Percentiles rank a stretch among this genome's conserved stretches.
Conservation (phyloP, 37 sponge, comb jelly and placozoan genomes). For the Chondrosia reniformis region DNA sequence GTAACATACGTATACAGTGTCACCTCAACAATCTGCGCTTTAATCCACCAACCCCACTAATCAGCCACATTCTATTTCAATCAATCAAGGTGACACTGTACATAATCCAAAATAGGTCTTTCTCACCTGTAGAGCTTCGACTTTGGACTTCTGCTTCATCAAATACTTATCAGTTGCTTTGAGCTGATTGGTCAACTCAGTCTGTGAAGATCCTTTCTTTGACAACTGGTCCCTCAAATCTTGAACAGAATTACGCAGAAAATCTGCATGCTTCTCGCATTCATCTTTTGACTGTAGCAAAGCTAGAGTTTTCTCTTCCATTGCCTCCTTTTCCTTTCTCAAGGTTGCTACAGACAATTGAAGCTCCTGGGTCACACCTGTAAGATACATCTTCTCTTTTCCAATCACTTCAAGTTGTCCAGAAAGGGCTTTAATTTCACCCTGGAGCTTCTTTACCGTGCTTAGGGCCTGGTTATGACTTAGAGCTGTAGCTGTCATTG, state of each 20-base stretch:
- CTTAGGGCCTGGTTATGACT: neutral
- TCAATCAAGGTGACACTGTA: too few relatives aligned
- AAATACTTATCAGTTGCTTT: neutral
- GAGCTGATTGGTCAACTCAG: slow-evolving; percentile 9
- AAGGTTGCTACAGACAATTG: neutral
- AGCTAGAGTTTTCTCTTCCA: neutral
- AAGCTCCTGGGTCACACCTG: neutral
- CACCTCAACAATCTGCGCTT: too few relatives aligned
- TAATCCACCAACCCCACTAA: too few relatives aligned
- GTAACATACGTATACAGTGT: too few relatives aligned
- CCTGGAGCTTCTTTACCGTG: neutral
- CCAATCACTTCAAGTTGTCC: neutral
- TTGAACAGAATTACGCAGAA: slow-evolving; percentile 13
- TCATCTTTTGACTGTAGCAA: slow-evolving; percentile 8
- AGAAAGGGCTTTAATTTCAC: slow-evolving; percentile 9
- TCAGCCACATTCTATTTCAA: too few relatives aligned
- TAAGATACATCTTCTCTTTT: slow-evolving; percentile 1
- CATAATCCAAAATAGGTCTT: too few relatives aligned
- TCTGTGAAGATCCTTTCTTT: neutral
- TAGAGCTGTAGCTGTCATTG: neutral
- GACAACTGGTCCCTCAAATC: slow-evolving; percentile 20
- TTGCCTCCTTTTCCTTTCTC: slow-evolving; percentile 20
- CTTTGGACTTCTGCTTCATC: slow-evolving; percentile 1
- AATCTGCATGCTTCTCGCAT: slow-evolving; percentile 6
- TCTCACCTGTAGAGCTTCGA: neutral